A percentile compares a stretch with the other conserved stretches of the same genome.
phyloP scores from a whole-genome alignment of 1,140 invertebrate genomes.

The Neotoxoptera formosana region DNA sequence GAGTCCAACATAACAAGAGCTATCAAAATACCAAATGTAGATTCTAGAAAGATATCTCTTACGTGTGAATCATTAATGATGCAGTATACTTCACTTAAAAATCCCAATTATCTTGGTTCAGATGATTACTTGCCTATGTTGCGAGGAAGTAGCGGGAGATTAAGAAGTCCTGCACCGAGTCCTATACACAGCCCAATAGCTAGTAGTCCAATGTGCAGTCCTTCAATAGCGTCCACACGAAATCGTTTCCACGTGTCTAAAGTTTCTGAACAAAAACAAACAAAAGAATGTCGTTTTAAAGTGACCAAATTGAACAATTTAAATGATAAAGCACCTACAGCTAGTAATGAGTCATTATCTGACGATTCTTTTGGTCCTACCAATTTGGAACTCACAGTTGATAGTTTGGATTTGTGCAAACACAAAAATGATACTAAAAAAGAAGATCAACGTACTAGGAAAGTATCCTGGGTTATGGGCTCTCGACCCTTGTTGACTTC shows the following conservation, averaged over 20 bases:
- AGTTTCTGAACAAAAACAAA: constrained; percentile 58
- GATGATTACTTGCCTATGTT: constrained; percentile 60
- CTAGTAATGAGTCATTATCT: constrained; percentile 52
- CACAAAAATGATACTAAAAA: constrained; percentile 43
- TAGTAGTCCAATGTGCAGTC: constrained; percentile 74
- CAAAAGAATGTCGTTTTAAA: constrained; percentile 51
- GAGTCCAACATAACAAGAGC: constrained; percentile 64
- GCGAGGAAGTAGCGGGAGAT: constrained; percentile 64
- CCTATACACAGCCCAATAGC: constrained; percentile 74
- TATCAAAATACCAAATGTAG: constrained; percentile 63
- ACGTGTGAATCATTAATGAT: constrained; percentile 65
- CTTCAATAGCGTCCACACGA: constrained; percentile 64
- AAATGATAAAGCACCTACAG: constrained; percentile 44
- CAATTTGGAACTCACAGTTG: constrained; percentile 43
- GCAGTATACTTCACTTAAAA: constrained; percentile 61
- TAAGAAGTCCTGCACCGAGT: constrained; percentile 73
- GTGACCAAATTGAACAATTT: constrained; percentile 50
- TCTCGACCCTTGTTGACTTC: constrained; percentile 46
- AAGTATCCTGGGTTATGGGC: constrained; percentile 55
- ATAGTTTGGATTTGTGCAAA: constrained; percentile 55
- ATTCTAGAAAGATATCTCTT: constrained; percentile 71
- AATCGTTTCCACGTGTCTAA: constrained; percentile 61
- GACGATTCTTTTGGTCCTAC: constrained; percentile 54
- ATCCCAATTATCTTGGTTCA: constrained; percentile 61
- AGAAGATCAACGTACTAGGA: constrained; percentile 52